A percentile compares a stretch with the other conserved stretches of the same genome.
These are phyloP conservation scores for Toxotes chatareus DNA, from an alignment of 2,113 vertebrate species.

Conservation along the genomic window DNA sequence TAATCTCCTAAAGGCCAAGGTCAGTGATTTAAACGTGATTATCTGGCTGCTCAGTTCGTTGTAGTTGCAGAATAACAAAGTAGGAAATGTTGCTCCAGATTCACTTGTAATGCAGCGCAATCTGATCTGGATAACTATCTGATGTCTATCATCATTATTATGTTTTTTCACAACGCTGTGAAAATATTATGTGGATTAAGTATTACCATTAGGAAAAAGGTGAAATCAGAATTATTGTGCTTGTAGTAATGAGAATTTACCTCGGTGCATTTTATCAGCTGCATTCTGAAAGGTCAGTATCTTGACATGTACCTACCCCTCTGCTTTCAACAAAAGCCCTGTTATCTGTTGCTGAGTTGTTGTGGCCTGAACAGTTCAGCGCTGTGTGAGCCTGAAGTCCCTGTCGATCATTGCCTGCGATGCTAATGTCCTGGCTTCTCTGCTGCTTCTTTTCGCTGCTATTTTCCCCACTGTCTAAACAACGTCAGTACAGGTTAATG, in stretches of 20 bases:
- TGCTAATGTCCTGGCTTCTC: conserved; percentile 37
- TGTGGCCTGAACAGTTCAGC: conserved; percentile 15
- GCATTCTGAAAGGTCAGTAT: conserved; percentile 24
- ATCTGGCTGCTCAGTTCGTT: not conserved
- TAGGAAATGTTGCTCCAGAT: not conserved
- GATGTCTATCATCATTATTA: not conserved
- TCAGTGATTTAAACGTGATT: not conserved
- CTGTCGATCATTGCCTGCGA: conserved; percentile 24
- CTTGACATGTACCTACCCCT: not conserved
- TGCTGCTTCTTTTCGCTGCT: conserved; percentile 15
- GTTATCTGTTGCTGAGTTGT: conserved; percentile 29
- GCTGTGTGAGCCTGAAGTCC: conserved; percentile 9
- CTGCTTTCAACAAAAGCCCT: conserved; percentile 7
- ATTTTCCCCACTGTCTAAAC: conserved; percentile 52
- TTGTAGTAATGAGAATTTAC: conserved; percentile 7
- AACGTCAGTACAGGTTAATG: conserved; percentile 62
- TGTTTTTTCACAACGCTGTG: not conserved
- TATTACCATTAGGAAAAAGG: not conserved
- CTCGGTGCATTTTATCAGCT: conserved; percentile 1
- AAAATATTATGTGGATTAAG: conserved; percentile 3
- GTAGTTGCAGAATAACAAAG: not conserved
- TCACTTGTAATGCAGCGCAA: not conserved
- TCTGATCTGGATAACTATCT: not conserved
- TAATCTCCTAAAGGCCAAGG: conserved; percentile 11
- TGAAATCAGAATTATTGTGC: conserved; percentile 24